A percentile compares a stretch with the other conserved stretches of the same genome.
These are phyloP conservation scores for Erynnis tages DNA, from an alignment of 2,888 invertebrate genomes.

Conservation along the genomic window DNA sequence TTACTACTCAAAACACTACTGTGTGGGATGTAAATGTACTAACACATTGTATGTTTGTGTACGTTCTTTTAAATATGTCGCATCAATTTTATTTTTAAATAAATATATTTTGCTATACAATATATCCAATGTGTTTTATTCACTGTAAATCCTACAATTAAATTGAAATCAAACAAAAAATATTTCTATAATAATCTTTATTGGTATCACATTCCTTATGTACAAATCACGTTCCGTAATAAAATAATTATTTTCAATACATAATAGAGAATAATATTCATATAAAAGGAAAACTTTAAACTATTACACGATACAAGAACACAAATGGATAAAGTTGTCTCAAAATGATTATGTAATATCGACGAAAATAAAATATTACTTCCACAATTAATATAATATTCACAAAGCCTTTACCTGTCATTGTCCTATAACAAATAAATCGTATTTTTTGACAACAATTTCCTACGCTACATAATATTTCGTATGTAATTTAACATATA, in stretches of 20 bases:
- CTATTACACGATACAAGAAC: neutral
- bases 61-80: slow-evolving; percentile 22
- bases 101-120: slow-evolving; percentile 36
- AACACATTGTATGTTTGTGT: too few relatives aligned
- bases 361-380: neutral
- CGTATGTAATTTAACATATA: too few relatives aligned
- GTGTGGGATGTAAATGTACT: too few relatives aligned
- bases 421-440: slow-evolving; percentile 1
- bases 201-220: slow-evolving; percentile 71
- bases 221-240: slow-evolving; percentile 67
- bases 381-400: too few relatives aligned
- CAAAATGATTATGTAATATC: neutral
- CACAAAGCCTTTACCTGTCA: too few relatives aligned
- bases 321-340: neutral
- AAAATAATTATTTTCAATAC: slow-evolving; percentile 52
- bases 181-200: slow-evolving; percentile 49
- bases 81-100: slow-evolving; percentile 35
- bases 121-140: slow-evolving; percentile 16
- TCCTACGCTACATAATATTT: too few relatives aligned
- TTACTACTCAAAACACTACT: neutral
- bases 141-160: neutral
- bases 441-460: neutral
- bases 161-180: slow-evolving; percentile 20
- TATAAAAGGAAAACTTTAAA: slow-evolving; percentile 31
- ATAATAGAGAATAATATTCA: slow-evolving; percentile 34